phyloP scores from a whole-genome alignment of 2,888 invertebrate species.

The Campoletis raptor region DNA sequence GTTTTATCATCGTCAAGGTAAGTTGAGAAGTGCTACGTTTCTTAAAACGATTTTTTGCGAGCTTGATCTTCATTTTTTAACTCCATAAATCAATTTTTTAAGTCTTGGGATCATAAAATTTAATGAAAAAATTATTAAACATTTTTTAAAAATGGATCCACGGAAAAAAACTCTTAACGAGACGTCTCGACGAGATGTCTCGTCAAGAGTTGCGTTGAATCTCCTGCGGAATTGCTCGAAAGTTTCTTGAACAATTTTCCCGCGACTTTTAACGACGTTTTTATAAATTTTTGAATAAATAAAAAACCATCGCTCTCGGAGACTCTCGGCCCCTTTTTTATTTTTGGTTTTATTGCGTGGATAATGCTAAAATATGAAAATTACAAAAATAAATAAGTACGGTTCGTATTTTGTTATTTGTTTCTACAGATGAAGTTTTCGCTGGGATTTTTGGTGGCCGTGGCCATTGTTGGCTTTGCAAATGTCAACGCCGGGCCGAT shows the following conservation, averaged over 20 bases:
- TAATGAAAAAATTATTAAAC: neutral
- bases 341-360: too few relatives aligned
- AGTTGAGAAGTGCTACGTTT: conserved; percentile 16
- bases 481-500: conserved; percentile 63
- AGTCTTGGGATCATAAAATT: neutral
- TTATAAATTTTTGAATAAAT: too few relatives aligned
- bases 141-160: too few relatives aligned
- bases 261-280: too few relatives aligned
- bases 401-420: neutral
- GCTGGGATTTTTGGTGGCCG: conserved; percentile 67
- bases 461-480: conserved; percentile 64
- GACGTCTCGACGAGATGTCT: too few relatives aligned
- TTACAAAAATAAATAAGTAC: neutral
- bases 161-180: too few relatives aligned
- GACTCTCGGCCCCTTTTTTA: too few relatives aligned
- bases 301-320: too few relatives aligned
- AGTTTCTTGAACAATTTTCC: too few relatives aligned
- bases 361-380: too few relatives aligned
- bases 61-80: neutral
- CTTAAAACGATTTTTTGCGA: neutral
- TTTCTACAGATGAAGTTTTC: conserved; percentile 71
- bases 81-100: neutral
- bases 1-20: conserved; percentile 47
- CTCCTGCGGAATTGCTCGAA: too few relatives aligned
- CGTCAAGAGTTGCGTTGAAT: too few relatives aligned